Evolutionary conservation across 2,113 vertebrate species (phyloP).

Genomic region (Todiramphus saurophagus): DNA sequence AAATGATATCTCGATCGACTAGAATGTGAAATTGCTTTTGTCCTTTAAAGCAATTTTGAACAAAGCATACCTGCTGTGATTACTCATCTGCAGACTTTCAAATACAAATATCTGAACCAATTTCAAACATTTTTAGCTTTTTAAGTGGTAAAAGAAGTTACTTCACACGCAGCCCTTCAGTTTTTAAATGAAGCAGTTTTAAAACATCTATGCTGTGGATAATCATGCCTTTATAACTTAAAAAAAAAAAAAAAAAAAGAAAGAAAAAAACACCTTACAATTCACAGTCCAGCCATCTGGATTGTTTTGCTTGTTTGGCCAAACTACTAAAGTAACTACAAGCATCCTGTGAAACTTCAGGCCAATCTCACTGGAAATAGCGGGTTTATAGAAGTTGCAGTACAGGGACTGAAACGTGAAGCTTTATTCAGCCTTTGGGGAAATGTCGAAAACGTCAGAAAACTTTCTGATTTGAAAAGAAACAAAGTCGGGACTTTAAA

Average conservation of each 20-base stretch:
- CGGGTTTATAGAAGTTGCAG: background rate
- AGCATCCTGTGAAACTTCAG: constrained; percentile 33
- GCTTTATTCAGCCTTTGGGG: background rate
- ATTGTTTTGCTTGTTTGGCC: constrained; percentile 26
- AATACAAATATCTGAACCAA: constrained; percentile 30
- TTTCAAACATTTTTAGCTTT: constrained; percentile 33
- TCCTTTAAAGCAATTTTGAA: constrained; percentile 47
- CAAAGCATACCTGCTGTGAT: constrained; percentile 33
- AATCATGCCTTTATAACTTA: background rate
- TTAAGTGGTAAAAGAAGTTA: constrained; percentile 42
- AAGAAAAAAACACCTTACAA: background rate
- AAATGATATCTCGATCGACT: background rate
- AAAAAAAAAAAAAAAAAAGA: background rate
- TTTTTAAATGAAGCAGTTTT: constrained; percentile 14
- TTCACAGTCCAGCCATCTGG: constrained; percentile 21
- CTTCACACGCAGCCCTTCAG: background rate
- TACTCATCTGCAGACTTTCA: constrained; percentile 34
- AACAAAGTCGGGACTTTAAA: background rate
- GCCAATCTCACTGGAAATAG: constrained; percentile 22
- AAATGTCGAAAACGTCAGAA: background rate
- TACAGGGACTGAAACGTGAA: background rate
- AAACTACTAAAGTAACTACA: constrained; percentile 36
- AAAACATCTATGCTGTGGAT: constrained; percentile 15
- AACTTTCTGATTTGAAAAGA: background rate
- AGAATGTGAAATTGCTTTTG: constrained; percentile 38